Percentiles rank a stretch among this genome's conserved stretches.
Evolutionary conservation across 1,140 invertebrate genomes (phyloP).

Genomic region (Sycobia sp.): DNA sequence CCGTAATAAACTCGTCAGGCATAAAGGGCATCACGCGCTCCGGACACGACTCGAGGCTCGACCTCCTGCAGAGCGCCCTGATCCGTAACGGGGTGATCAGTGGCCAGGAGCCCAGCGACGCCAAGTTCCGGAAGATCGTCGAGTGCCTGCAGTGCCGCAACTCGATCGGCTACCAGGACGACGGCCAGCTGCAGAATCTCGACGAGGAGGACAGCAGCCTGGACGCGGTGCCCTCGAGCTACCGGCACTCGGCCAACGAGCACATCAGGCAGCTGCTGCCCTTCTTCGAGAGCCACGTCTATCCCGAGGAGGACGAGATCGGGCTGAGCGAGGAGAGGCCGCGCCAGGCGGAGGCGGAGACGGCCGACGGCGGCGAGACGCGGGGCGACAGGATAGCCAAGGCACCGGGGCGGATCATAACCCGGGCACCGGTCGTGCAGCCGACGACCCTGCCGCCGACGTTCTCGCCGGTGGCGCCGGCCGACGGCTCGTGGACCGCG

Average conservation of each 20-base stretch:
- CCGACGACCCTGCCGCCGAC: too few relatives aligned
- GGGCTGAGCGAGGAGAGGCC: too few relatives aligned
- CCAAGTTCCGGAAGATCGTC: slow-evolving; percentile 2
- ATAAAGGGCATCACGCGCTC: background rate
- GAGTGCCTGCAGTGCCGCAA: slow-evolving; percentile 23
- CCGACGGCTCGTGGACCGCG: background rate
- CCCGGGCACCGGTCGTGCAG: too few relatives aligned
- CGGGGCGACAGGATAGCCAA: background rate
- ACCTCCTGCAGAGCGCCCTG: background rate
- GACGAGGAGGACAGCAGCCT: background rate
- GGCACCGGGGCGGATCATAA: too few relatives aligned
- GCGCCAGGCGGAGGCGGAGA: too few relatives aligned
- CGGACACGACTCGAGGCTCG: background rate
- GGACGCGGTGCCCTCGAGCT: too few relatives aligned
- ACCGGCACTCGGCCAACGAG: background rate
- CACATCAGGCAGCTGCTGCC: slow-evolving; percentile 7
- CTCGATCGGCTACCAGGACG: background rate
- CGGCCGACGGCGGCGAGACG: background rate
- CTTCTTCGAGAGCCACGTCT: background rate
- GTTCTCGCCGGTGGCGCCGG: too few relatives aligned
- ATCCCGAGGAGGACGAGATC: background rate
- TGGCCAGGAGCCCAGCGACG: slow-evolving; percentile 14
- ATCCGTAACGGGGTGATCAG: background rate
- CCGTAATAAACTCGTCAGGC: too few relatives aligned
- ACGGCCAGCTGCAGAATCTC: too few relatives aligned